Conservation (phyloP, 2,113 vertebrate species). For the Phylloscopus whistleri region DNA sequence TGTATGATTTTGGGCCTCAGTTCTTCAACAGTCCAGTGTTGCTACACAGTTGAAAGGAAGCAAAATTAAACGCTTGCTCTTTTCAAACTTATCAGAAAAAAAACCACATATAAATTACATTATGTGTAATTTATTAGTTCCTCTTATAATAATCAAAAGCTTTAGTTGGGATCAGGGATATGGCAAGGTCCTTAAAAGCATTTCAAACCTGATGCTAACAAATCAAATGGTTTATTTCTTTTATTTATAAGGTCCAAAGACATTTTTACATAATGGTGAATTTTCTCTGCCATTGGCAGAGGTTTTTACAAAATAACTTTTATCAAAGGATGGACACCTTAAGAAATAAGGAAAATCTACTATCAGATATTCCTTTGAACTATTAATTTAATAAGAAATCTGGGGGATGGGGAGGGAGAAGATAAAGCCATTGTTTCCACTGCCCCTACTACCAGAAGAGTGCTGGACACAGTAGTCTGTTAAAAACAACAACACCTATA, state of each 20-base stretch:
- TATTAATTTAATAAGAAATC: background rate
- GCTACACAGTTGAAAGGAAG: background rate
- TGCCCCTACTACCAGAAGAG: background rate
- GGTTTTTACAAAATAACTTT: background rate
- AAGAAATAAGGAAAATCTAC: background rate
- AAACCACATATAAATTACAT: fast-evolving
- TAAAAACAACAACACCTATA: background rate
- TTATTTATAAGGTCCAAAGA: background rate
- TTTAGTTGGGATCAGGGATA: background rate
- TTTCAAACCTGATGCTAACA: background rate
- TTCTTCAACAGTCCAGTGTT: background rate
- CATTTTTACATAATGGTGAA: background rate
- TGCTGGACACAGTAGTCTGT: background rate
- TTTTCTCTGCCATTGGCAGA: background rate
- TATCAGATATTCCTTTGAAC: background rate
- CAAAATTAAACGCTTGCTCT: background rate
- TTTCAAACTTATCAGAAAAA: background rate
- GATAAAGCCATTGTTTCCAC: background rate
- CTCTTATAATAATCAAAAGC: background rate
- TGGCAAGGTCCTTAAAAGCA: background rate
- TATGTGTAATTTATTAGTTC: background rate
- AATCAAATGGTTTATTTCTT: background rate
- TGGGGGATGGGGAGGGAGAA: background rate
- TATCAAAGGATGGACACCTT: background rate
- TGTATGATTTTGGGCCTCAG: background rate